A percentile compares a stretch with the other conserved stretches of the same genome.
phyloP scores from a whole-genome alignment of 2,888 invertebrate genomes.

The Aporophyla nigra region DNA sequence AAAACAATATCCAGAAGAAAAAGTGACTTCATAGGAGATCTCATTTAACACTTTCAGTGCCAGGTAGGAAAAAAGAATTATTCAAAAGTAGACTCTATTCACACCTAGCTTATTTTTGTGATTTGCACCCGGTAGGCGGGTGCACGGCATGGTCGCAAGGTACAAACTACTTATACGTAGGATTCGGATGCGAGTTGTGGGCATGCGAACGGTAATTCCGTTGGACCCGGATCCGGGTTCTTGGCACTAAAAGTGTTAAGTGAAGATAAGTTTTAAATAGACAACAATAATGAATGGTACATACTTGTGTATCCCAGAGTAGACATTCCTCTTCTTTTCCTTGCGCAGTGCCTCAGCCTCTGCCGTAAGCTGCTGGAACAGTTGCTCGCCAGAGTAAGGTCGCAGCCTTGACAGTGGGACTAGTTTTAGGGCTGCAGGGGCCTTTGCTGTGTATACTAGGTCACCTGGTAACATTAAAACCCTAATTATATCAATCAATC shows the following conservation, averaged over 20 bases:
- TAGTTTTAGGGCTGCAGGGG: slow-evolving; percentile 92
- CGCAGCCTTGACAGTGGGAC: slow-evolving; percentile 92
- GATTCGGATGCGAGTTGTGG: too few relatives aligned
- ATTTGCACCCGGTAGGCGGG: too few relatives aligned
- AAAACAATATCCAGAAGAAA: neutral
- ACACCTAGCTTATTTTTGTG: too few relatives aligned
- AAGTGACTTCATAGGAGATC: neutral
- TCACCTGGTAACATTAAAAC: slow-evolving; percentile 80
- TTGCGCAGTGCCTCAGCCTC: slow-evolving; percentile 96
- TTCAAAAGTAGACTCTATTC: too few relatives aligned
- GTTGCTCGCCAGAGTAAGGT: slow-evolving; percentile 92
- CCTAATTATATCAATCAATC: too few relatives aligned
- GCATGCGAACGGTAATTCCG: too few relatives aligned
- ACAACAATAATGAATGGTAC: neutral
- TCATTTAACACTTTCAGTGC: too few relatives aligned
- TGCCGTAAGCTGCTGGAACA: slow-evolving; percentile 92
- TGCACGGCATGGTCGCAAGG: too few relatives aligned
- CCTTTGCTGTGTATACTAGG: slow-evolving; percentile 93
- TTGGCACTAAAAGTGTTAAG: too few relatives aligned
- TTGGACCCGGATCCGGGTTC: too few relatives aligned
- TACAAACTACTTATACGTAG: too few relatives aligned
- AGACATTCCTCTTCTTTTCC: slow-evolving; percentile 95
- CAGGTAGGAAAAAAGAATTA: too few relatives aligned
- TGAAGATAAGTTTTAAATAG: neutral
- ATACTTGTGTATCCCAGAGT: slow-evolving; percentile 95